Conservation (phyloP, 1,140 invertebrate species). For the Drosophila varians region DNA sequence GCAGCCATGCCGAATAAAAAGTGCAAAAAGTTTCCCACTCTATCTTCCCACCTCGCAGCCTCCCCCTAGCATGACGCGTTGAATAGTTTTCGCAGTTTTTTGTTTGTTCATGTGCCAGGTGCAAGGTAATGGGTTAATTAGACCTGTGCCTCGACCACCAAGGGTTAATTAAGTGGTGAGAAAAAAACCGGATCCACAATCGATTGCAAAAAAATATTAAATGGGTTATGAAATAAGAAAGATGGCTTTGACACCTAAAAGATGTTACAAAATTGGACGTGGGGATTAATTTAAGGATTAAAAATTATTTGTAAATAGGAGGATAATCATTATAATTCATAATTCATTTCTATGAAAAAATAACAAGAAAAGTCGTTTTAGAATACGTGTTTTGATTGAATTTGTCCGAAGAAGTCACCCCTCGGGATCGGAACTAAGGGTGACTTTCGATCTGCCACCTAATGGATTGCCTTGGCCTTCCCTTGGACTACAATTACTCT, state of each 20-base stretch:
- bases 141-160: constrained; percentile 19
- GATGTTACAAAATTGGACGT: too few species aligned
- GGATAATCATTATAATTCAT: too few species aligned
- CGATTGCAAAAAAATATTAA: constrained; percentile 40
- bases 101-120: constrained; percentile 43
- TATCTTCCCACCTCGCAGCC: constrained; percentile 7
- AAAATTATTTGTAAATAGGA: too few species aligned
- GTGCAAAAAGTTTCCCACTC: constrained; percentile 40
- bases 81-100: constrained; percentile 43
- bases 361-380: background rate
- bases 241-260: too few species aligned
- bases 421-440: background rate
- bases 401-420: constrained; percentile 5
- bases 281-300: too few species aligned
- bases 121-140: constrained; percentile 75
- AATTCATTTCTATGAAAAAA: background rate
- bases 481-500: constrained; percentile 29
- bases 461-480: constrained; percentile 13
- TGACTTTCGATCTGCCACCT: constrained; percentile 33
- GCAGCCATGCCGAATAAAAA: constrained; percentile 60
- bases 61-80: constrained; percentile 54
- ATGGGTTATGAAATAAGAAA: too few species aligned
- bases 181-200: constrained; percentile 48
- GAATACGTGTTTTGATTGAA: constrained; percentile 4
- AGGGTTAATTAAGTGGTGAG: constrained; percentile 68